These are phyloP conservation scores for Siniperca knerii DNA, from an alignment of 2,113 vertebrate species.

Conservation along the genomic window DNA sequence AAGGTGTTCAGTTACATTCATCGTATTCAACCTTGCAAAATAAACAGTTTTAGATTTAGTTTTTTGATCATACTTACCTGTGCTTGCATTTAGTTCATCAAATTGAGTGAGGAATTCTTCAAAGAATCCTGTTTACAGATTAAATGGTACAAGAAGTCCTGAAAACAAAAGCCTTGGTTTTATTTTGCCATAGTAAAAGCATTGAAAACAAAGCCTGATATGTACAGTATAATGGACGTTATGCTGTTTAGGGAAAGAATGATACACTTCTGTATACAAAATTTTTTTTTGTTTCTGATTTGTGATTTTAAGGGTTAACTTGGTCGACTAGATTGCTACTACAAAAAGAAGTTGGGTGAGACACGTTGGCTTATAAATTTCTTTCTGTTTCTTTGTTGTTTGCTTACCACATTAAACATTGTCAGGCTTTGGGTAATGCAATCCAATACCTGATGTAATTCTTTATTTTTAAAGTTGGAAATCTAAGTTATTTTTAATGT, in stretches of 20 bases:
- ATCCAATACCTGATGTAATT: neutral
- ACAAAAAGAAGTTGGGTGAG: neutral
- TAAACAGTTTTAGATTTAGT: neutral
- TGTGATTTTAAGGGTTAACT: neutral
- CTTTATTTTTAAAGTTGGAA: neutral
- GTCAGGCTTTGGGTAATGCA: neutral
- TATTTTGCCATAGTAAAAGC: neutral
- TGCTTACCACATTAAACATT: neutral
- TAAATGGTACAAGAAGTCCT: neutral
- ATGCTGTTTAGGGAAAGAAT: neutral
- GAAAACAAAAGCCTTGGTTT: neutral
- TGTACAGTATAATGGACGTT: neutral
- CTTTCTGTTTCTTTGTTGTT: neutral
- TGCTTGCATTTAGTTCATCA: neutral
- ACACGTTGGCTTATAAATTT: neutral
- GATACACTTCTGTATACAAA: neutral
- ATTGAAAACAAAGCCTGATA: neutral
- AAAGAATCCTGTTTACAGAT: neutral
- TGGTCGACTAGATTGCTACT: too few species aligned
- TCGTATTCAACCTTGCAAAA: neutral
- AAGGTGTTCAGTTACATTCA: neutral
- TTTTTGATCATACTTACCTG: neutral
- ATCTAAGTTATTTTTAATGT: neutral
- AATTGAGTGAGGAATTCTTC: neutral
- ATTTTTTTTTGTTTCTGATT: neutral